Evolutionary conservation across 2,797 vertebrate genomes (phyloP), one percentile per base, ranked within the genome.

Genomic region (Poecilia picta): DNA sequence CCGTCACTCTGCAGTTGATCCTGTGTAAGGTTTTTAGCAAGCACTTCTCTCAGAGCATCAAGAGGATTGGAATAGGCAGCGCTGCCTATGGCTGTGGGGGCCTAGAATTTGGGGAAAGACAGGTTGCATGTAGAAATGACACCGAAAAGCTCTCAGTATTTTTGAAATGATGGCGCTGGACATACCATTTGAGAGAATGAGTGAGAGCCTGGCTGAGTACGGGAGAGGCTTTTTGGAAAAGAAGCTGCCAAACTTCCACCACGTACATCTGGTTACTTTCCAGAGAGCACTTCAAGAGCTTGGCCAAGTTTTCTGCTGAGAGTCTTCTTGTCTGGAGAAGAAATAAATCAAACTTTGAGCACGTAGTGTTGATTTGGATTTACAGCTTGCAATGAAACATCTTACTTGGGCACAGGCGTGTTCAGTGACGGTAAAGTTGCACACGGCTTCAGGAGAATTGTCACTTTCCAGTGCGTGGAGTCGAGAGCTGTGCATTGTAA

Each of bases 401-500:
- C 83, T 89, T 87, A 93, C 91, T 39, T 25, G 74, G 46, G 89
- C 79, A 43, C 88, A 89, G 55, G 89, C 87, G 72, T 87, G 79
- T 3, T 84, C 68, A 55, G 43, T n/a, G 79, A 92, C 78, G 85
- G 59, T 81, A 5, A 89, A 85, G 70, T 74, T 71, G 82, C 92
- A 93, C 68, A 85, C 53, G 53, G 47, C 39, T 57, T 51, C 20
- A 33, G 79, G 72, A 31, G 66, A 72, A 76, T 53, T 76, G 73
- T 25, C 81, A 39, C 3, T 8, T 5, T 73, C 49, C 68, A 51
- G 31, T 15, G 28, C 33, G 47, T 77, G 4, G 0, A 85, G 59
- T 45, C 49, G 68, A 28, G 25, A 39, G 5, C 88, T 91, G 80
- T 55, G 49, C 51, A 57, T 33, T 68, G 57, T 1, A 74, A 49